Conservation (phyloP, 2,888 invertebrate genomes). For the Drosophila diplacantha region DNA sequence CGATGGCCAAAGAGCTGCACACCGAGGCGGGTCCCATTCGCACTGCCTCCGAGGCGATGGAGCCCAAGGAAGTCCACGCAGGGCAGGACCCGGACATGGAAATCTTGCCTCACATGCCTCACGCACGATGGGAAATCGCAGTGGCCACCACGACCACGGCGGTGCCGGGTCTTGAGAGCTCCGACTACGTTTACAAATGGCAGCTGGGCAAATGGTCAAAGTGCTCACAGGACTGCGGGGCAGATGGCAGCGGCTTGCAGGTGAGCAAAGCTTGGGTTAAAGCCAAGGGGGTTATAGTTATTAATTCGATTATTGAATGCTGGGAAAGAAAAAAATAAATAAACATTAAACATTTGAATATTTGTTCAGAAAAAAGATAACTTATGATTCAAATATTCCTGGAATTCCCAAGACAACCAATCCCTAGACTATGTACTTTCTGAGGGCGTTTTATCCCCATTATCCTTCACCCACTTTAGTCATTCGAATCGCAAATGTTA, state of each 20-base stretch:
- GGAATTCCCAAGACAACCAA: too few relatives aligned
- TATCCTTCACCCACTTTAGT: neutral
- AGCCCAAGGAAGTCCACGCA: neutral
- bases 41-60: constrained; percentile 13
- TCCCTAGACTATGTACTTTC: neutral
- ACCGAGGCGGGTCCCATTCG: constrained; percentile 43
- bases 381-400: neutral
- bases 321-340: too few relatives aligned
- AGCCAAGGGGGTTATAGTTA: neutral
- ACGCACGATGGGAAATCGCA: constrained; percentile 69
- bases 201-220: constrained; percentile 90
- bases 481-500: neutral
- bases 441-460: neutral
- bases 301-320: neutral
- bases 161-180: constrained; percentile 44
- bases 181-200: constrained; percentile 85
- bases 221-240: constrained; percentile 90
- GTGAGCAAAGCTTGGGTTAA: constrained; percentile 56
- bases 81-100: constrained; percentile 24
- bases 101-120: constrained; percentile 66
- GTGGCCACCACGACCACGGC: constrained; percentile 36
- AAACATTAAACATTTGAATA: too few relatives aligned
- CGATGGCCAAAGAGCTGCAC: constrained; percentile 53
- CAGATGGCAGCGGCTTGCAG: constrained; percentile 80
- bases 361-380: neutral